Evolutionary conservation across 2,888 invertebrate genomes (phyloP), one percentile per base, ranked within the genome.

Genomic region (Drosophila recens): DNA sequence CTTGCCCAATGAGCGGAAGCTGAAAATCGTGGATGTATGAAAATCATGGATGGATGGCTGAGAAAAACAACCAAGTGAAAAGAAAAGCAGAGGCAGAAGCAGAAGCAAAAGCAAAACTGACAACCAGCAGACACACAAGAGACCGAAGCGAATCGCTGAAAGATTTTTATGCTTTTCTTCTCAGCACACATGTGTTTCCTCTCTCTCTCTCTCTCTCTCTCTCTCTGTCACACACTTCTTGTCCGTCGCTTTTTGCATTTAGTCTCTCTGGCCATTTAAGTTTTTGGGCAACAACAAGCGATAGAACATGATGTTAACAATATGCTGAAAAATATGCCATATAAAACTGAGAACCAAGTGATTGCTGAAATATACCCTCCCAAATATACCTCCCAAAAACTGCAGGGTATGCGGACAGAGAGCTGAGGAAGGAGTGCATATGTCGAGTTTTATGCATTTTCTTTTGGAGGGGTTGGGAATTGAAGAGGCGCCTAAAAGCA

Each of bases 401-500:
- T 43, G 38, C 56, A 53, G 52, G 46, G 65, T 51, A 49, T 33
- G 42, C 30, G 30, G 33, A 43, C 27, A 27, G 30, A 15, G 17
- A 10, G 11, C 4, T n/a, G 36, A 27, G 9, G 11, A 11, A 5
- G 34, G 43, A 48, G 46, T 27, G 84, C 82, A 87, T 63, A 67
- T 84, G 85, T 75, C 66, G 59, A 36, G 74, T 64, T 65, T 71
- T 66, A 74, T 84, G 84, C 84, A 78, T 64, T 69, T 59, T 45
- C 36, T 46, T 42, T 33, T 1, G 27, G 33, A 5, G n/a, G 48
- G 11, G 64, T 45, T 45, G 13, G n/a, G 57, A 63, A 57, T 66
- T 73, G 59, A 79, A 66, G 81, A 66, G 80, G 52, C 73, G 73
- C 53, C 85, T 66, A 66, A 80, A 66, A 82, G 75, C 75, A 83